Evolutionary conservation across 1,140 invertebrate species (phyloP).

Genomic region (Tetramorium parvispinum): DNA sequence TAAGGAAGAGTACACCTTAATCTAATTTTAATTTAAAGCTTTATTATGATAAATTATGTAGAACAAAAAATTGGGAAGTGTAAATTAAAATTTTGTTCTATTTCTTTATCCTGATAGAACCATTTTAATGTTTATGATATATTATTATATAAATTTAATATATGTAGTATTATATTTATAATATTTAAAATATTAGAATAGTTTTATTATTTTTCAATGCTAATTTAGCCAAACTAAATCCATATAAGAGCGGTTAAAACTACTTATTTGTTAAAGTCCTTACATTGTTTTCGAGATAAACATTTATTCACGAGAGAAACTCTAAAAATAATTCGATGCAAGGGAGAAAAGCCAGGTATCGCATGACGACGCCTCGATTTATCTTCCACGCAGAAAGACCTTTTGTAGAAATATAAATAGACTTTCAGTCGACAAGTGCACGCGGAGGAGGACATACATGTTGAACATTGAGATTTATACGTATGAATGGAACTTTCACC

Average conservation of each 20-base stretch:
- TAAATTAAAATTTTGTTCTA: background rate
- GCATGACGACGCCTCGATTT: background rate
- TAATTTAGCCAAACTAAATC: background rate
- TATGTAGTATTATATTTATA: background rate
- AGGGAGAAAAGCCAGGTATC: background rate
- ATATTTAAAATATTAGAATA: conserved; percentile 7
- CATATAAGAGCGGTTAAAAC: background rate
- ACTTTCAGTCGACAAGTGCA: conserved; percentile 8
- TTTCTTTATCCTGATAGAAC: background rate
- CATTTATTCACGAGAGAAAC: background rate
- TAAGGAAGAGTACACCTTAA: background rate
- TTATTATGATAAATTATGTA: background rate
- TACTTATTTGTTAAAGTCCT: background rate
- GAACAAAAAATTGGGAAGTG: background rate
- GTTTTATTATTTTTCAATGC: background rate
- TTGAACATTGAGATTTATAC: conserved; percentile 41
- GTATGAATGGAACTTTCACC: conserved; percentile 31
- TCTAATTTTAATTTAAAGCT: background rate
- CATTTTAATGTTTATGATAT: background rate
- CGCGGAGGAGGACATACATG: background rate
- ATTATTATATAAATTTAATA: background rate
- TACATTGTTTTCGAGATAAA: background rate
- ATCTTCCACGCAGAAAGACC: conserved; percentile 6
- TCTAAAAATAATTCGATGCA: conserved; percentile 50
- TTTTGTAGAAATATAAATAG: conserved; percentile 42